These are phyloP conservation scores for Euleptes europaea DNA, from an alignment of 2,113 vertebrate genomes.

Conservation along the genomic window DNA sequence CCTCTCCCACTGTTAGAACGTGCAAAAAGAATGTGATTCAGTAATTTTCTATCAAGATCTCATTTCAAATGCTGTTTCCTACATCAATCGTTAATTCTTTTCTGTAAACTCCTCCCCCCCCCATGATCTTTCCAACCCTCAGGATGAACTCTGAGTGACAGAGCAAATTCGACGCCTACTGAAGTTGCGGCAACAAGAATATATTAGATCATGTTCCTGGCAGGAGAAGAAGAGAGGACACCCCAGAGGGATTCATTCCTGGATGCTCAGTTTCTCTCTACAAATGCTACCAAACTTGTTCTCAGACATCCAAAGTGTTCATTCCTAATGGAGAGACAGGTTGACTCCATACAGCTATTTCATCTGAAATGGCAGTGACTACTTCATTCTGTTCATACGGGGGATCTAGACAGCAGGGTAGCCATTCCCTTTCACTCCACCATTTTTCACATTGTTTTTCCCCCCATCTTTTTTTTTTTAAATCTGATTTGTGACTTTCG, in stretches of 20 bases:
- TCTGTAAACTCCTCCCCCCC: no score
- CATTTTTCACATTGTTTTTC: no score
- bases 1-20: background rate
- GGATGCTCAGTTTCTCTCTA: background rate
- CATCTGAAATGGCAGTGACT: no score
- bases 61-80: background rate
- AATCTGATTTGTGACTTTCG: no score
- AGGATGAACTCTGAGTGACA: slow-evolving; percentile 77
- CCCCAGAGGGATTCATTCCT: slow-evolving; percentile 23
- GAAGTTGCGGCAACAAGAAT: slow-evolving; percentile 61
- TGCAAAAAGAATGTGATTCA: background rate
- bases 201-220: background rate
- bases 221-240: background rate
- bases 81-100: background rate
- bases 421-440: no score
- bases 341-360: no score
- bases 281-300: slow-evolving; percentile 34
- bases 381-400: no score
- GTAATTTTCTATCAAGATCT: background rate
- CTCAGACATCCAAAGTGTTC: slow-evolving; percentile 17
- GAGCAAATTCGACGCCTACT: slow-evolving; percentile 27
- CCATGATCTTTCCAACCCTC: background rate
- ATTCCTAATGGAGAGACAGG: slow-evolving; percentile 16
- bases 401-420: no score
- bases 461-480: no score